Percentiles rank a stretch among this genome's conserved stretches.
phyloP scores from a whole-genome alignment of 2,113 vertebrate genomes.

The Cnemophilus loriae region DNA sequence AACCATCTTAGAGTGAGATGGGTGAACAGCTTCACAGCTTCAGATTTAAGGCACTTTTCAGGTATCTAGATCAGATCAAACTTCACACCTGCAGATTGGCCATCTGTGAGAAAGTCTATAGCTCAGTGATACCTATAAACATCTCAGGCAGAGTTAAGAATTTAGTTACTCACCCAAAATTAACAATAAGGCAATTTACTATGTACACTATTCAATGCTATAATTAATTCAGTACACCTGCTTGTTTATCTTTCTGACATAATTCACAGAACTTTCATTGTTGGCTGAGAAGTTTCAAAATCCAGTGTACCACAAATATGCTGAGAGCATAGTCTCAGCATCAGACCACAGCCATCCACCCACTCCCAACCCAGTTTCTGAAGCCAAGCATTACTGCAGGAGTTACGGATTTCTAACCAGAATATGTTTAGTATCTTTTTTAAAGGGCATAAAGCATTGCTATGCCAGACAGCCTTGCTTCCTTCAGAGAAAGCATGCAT shows the following conservation, averaged over 20 bases:
- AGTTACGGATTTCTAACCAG: neutral
- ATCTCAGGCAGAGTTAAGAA: neutral
- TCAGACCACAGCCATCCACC: neutral
- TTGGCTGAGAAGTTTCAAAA: neutral
- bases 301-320: rapidly evolving
- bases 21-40: neutral
- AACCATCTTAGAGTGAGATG: neutral
- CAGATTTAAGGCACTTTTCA: neutral
- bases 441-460: neutral
- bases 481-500: neutral
- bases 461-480: neutral
- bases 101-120: neutral
- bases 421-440: neutral
- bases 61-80: neutral
- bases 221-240: neutral
- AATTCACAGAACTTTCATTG: neutral
- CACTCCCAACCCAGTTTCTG: neutral
- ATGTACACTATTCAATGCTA: neutral
- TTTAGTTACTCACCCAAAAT: neutral
- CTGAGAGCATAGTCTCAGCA: neutral
- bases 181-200: neutral
- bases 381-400: neutral
- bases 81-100: neutral
- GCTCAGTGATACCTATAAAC: neutral
- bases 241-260: neutral